These are phyloP conservation scores for Polylopha cassiicola DNA, from an alignment of 2,888 invertebrate species.

Conservation along the genomic window DNA sequence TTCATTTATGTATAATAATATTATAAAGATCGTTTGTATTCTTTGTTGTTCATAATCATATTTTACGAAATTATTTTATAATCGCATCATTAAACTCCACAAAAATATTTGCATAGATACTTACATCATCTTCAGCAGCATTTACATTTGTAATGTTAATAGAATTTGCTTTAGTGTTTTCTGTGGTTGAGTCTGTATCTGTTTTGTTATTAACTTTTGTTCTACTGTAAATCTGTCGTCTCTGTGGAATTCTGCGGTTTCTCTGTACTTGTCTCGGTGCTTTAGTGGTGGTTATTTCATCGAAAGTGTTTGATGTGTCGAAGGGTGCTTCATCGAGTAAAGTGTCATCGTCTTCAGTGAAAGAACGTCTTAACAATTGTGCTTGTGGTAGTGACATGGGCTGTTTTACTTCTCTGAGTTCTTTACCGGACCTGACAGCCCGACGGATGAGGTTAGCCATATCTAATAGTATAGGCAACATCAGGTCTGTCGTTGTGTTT, in stretches of 20 bases:
- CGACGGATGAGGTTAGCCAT: conserved; percentile 79
- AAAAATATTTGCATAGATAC: conserved; percentile 27
- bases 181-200: conserved; percentile 29
- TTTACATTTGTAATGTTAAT: conserved; percentile 19
- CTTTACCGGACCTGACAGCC: conserved; percentile 63
- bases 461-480: conserved; percentile 80
- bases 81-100: not conserved
- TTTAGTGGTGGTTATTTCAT: conserved; percentile 31
- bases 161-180: conserved; percentile 27
- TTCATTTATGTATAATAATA: too few species aligned
- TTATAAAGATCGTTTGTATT: too few species aligned
- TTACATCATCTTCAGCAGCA: conserved; percentile 34
- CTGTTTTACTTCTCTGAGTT: conserved; percentile 48
- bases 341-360: conserved; percentile 47
- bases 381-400: conserved; percentile 39
- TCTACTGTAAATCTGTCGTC: conserved; percentile 31
- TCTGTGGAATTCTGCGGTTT: conserved; percentile 41
- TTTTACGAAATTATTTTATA: too few species aligned
- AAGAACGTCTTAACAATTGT: conserved; percentile 58
- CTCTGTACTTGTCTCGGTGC: conserved; percentile 30
- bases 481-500: conserved; percentile 73
- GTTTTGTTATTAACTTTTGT: conserved; percentile 31
- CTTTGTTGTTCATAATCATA: too few species aligned
- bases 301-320: conserved; percentile 33
- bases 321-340: conserved; percentile 50